Evolutionary conservation across 2,113 vertebrate genomes (phyloP).

Genomic region (Pithys albifrons): DNA sequence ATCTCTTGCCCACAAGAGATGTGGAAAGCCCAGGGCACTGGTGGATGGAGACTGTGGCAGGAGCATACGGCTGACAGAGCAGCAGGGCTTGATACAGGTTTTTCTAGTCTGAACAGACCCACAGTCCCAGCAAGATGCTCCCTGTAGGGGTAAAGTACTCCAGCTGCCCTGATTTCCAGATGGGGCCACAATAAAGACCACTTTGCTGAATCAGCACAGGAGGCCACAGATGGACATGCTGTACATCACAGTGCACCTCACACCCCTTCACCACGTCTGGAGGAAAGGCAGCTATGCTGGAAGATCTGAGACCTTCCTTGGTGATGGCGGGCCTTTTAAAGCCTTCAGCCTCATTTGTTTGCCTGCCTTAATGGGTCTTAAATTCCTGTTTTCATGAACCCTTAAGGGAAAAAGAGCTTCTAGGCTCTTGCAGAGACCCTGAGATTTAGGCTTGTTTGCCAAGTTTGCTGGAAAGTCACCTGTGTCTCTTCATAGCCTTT

Average conservation of each 20-base stretch:
- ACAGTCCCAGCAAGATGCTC: not conserved
- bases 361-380: not conserved
- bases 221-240: not conserved
- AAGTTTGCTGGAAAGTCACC: not conserved
- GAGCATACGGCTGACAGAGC: slow-evolving; percentile 11
- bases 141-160: not conserved
- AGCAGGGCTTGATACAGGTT: not conserved
- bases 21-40: not conserved
- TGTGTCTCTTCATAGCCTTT: not conserved
- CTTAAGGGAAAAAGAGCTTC: not conserved
- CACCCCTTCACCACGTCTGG: not conserved
- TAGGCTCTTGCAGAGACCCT: not conserved
- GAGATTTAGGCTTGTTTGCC: not conserved
- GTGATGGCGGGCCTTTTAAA: not conserved
- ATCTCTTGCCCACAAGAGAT: not conserved
- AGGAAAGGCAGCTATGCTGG: not conserved
- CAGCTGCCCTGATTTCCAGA: not conserved
- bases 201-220: not conserved
- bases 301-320: not conserved
- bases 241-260: fast-evolving
- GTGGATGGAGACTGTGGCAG: not conserved
- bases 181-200: not conserved
- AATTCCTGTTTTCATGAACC: not conserved
- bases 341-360: not conserved
- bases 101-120: not conserved